These are phyloP conservation scores for Natrix natrix DNA, from an alignment of 2,797 vertebrate genomes.

Conservation along the genomic window DNA sequence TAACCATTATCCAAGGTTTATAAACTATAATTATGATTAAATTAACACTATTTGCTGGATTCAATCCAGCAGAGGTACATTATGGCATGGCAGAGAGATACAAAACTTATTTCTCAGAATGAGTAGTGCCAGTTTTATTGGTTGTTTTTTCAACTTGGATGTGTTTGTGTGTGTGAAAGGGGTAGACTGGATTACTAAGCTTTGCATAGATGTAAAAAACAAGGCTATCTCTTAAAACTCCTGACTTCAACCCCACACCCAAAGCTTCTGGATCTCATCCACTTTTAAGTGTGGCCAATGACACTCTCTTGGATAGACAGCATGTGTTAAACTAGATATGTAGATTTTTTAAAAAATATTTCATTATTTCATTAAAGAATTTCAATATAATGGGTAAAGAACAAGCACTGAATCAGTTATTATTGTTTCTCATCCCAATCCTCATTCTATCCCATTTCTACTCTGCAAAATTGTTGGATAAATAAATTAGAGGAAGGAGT, in stretches of 20 bases:
- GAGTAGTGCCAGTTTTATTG: not conserved
- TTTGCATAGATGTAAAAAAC: not conserved
- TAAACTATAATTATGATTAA: not conserved
- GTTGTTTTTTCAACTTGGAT: not conserved
- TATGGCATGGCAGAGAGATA: not conserved
- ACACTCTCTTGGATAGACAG: not conserved
- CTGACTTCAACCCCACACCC: not conserved
- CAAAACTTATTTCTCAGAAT: not conserved
- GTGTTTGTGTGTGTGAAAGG: not conserved
- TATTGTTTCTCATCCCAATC: not conserved
- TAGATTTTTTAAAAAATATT: not conserved
- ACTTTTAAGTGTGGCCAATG: not conserved
- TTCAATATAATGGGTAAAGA: not conserved
- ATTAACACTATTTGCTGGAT: not conserved
- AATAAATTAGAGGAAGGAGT: not conserved
- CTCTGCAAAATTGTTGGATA: not conserved
- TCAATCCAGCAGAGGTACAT: not conserved
- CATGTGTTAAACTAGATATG: not conserved
- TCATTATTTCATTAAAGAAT: not conserved
- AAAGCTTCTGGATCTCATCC: not conserved
- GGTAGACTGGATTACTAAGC: not conserved
- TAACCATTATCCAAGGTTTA: not conserved
- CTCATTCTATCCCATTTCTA: not conserved
- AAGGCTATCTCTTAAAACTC: not conserved
- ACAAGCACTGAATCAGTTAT: not conserved